A percentile compares a stretch with the other conserved stretches of the same genome.
Conservation (phyloP, 2,888 invertebrate species). For the Hypselothyrea guttata region DNA sequence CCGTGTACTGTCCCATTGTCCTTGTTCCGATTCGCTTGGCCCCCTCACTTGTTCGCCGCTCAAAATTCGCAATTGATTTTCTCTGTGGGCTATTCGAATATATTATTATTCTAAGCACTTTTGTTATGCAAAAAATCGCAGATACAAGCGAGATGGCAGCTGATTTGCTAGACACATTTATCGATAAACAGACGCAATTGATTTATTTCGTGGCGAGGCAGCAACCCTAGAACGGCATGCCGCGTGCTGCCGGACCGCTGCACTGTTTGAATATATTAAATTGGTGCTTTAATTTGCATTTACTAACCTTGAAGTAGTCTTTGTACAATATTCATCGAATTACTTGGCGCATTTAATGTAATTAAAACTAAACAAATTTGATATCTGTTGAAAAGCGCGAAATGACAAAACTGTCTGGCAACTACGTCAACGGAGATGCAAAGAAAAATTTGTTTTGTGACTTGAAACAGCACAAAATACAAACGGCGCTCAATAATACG, state of each 20-base stretch:
- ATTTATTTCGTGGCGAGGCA: constrained; percentile 4
- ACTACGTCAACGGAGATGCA: constrained; percentile 22
- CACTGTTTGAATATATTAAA: constrained; percentile 18
- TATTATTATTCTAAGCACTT: constrained; percentile 22
- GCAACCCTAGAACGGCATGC: constrained; percentile 27
- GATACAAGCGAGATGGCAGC: constrained; percentile 49
- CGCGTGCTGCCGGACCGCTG: constrained; percentile 25
- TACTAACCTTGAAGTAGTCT: neutral
- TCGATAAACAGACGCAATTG: constrained; percentile 27
- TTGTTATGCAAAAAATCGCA: constrained; percentile 73
- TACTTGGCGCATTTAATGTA: neutral
- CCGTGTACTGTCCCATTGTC: constrained; percentile 81
- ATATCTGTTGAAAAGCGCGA: neutral
- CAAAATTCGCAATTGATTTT: constrained; percentile 22
- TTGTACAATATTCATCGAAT: too few relatives aligned
- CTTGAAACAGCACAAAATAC: constrained; percentile 44
- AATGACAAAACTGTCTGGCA: constrained; percentile 42
- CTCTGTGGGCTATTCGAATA: constrained; percentile 3
- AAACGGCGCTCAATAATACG: constrained; percentile 52
- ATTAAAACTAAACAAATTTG: neutral
- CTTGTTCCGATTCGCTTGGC: too few relatives aligned
- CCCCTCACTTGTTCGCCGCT: constrained; percentile 4
- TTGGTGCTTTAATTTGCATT: constrained; percentile 1
- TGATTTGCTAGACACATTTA: constrained; percentile 44
- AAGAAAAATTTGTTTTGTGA: constrained; percentile 52